These are phyloP conservation scores for Pollenia angustigena DNA, from an alignment of 2,888 invertebrate genomes.

Conservation along the genomic window DNA sequence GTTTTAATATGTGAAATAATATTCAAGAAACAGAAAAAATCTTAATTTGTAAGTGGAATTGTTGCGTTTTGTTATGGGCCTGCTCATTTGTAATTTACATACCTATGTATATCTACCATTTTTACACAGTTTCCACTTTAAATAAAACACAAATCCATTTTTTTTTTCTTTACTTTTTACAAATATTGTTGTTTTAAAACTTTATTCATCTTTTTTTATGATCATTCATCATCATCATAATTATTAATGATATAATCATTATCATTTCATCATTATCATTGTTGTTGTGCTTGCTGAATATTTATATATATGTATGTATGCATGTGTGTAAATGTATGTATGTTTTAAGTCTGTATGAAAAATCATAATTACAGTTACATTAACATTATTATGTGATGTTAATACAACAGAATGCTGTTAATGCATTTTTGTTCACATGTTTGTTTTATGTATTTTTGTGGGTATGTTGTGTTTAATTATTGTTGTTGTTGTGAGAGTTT, in stretches of 20 bases:
- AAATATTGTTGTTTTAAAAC: conserved; percentile 83
- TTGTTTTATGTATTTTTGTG: conserved; percentile 61
- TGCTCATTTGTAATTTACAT: too few relatives aligned
- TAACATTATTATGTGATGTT: conserved; percentile 56
- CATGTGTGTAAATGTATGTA: conserved; percentile 37
- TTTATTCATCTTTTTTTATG: conserved; percentile 80
- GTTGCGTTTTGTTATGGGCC: too few relatives aligned
- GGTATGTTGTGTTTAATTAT: conserved; percentile 1
- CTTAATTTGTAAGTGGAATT: too few relatives aligned
- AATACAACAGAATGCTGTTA: conserved; percentile 35
- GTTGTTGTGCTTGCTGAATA: conserved; percentile 59
- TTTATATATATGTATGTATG: conserved; percentile 53
- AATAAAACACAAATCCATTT: conserved; percentile 70
- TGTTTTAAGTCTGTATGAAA: conserved; percentile 20
- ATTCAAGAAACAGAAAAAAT: too few relatives aligned
- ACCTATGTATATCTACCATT: neutral
- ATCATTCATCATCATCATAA: conserved; percentile 39
- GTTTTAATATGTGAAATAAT: too few relatives aligned
- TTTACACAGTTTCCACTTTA: neutral
- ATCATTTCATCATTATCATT: conserved; percentile 42
- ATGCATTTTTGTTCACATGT: conserved; percentile 46
- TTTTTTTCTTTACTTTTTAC: conserved; percentile 80
- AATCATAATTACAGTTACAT: conserved; percentile 55
- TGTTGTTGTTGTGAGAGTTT: neutral
- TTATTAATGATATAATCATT: conserved; percentile 37